Evolutionary conservation across 2,888 invertebrate species (phyloP), one percentile per base, ranked within the genome.

Genomic region (Pogonocherus hispidulus): DNA sequence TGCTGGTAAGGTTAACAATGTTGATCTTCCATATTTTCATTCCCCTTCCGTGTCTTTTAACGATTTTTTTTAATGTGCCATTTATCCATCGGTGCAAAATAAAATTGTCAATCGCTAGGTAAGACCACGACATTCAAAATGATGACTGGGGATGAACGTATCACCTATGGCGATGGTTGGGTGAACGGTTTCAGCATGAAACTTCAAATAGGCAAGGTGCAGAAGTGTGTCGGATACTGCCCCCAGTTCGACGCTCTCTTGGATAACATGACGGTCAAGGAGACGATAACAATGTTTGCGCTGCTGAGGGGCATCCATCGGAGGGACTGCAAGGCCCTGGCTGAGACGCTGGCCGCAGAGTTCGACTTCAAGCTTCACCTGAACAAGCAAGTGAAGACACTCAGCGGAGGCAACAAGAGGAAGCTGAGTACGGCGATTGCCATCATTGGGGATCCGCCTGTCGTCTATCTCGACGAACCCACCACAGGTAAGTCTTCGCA

Each of bases 51-150:
- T n/a, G n/a, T n/a, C n/a, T n/a, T n/a, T n/a, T n/a, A n/a, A n/a
- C n/a, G n/a, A n/a, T n/a, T n/a, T n/a, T n/a, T n/a, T n/a, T n/a
- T n/a, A n/a, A n/a, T n/a, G n/a, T n/a, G n/a, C n/a, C n/a, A n/a
- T n/a, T n/a, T n/a, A n/a, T n/a, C n/a, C n/a, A n/a, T n/a, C n/a
- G n/a, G n/a, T n/a, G n/a, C n/a, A n/a, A n/a, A n/a, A n/a, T n/a
- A n/a, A n/a, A n/a, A n/a, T n/a, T n/a, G n/a, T n/a, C n/a, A n/a
- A n/a, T n/a, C n/a, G n/a, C n/a, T n/a, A n/a, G n/a, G n/a, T n/a
- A 96, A 95, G 84, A 95, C 94, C 0, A 91, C 92, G 0, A 96
- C 96, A 0, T 97, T 97, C 83, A 94, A 94, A 86, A 95, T 96
- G 93, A 86, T 96, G 78, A 96, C 96, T 55, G 96, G 96, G 0